Evolutionary conservation across 2,888 invertebrate genomes (phyloP), one percentile per base, ranked within the genome.

Genomic region (Phasia obesa): DNA sequence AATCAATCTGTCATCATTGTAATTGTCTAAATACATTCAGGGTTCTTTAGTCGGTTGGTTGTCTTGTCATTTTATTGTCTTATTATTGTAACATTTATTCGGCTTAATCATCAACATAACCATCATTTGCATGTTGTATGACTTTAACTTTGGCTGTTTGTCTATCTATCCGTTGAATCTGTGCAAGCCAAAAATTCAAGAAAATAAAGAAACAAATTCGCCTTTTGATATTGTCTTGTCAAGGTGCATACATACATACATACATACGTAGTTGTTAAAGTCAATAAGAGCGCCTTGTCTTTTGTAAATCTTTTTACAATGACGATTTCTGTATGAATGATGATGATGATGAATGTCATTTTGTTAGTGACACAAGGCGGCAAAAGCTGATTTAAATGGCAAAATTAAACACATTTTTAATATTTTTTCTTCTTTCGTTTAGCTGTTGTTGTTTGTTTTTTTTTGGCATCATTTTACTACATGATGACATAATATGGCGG

Each of bases 241-340:
- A 49, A 65, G 21, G n/a, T 23, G n/a, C n/a, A n/a, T n/a, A n/a
- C n/a, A n/a, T n/a, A n/a, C n/a, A n/a, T n/a, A n/a, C n/a, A n/a
- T n/a, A n/a, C n/a, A n/a, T n/a, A 15, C 4, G 23, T 53, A 11
- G 19, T 21, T n/a, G 44, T 47, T 51, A 31, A 57, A 70, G 47
- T 62, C 77, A 81, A 57, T 77, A 59, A 64, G 73, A 31, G 55
- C 77, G 47, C 64, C 38, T 21, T 23, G 73, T 73, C 77, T 70
- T 79, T 75, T 79, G 75, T 76, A 79, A 79, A 79, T 83, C 83
- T 79, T 83, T 83, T 83, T 79, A 83, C 79, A 79, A 79, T 83
- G 67, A 76, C 76, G 83, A 83, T 83, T 83, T 79, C 79, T 79
- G 65, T 49, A 17, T n/a, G n/a, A n/a, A n/a, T n/a, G n/a, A n/a